Base-by-base conservation (phyloP, 2,797 vertebrate species). In the Cossypha caffra region DNA sequence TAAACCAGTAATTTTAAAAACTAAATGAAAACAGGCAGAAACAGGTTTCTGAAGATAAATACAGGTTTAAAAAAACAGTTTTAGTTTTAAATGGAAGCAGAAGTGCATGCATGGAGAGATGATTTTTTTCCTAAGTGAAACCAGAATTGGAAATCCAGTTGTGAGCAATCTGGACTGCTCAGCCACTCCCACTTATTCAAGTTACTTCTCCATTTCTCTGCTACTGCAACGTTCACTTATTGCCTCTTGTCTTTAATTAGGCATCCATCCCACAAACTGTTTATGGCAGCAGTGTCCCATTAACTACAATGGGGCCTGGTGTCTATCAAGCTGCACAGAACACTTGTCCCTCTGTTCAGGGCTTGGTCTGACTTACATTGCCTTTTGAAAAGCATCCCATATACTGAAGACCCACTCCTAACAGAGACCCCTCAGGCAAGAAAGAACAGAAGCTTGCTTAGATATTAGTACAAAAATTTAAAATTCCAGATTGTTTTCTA, bases 1-100 rank as follows among this genome's bases (percentile, higher is more conserved):
- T 89, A 93, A 95, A 95, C n/a, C 24, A 92, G 81, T 80, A 84
- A 91, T 91, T 95, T 80, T 9, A 58, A 82, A 78, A 90, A 75
- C 4, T 1, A 85, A 93, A 93, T 57, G 31, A 69, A 91, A 95
- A 85, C 79, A 91, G 85, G 85, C 93, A 90, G 87, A 78, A 90
- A 75, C 13, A 42, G 50, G 78, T 95, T 96, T 93, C 62, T 88
- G 79, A 94, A 78, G 66, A 93, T 68, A 95, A 91, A 91, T 50
- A 95, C 58, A 89, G 64, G 24, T 94, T 94, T 83, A 72, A 69
- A 81, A 78, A 91, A 73, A 58, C 15, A 75, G 81, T 18, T 94
- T 62, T 62, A 9, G 7, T 75, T 90, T 91, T 94, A 93, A 95
- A 86, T 90, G 54, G 51, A 90, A 94, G 57, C 88, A 96, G 92